Evolutionary conservation across 1,140 invertebrate genomes (phyloP), one percentile per base, ranked within the genome.

Genomic region (Orchestia grillus): DNA sequence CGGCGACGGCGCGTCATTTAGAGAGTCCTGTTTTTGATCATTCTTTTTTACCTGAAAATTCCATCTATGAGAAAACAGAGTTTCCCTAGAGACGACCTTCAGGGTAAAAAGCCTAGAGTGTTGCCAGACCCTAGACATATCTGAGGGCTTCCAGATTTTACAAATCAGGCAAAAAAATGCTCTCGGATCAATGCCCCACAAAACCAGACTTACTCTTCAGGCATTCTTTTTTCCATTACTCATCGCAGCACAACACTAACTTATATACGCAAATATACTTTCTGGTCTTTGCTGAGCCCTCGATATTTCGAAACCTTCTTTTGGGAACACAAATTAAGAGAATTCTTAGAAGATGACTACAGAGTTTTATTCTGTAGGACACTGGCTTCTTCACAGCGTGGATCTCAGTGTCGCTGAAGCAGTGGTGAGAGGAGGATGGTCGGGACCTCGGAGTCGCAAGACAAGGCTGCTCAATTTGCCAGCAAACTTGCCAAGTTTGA

Each of bases 371-470:
- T 77, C 62, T 77, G 62, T 77, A 77, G 1, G 28, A 36, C 28
- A 23, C 28, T 77, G 1, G 15, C 11, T n/a, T n/a, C 62, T 23
- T 77, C 62, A 3, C 28, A 15, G 11, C 36, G 11, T 23, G 11
- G 28, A 91, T 0, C 42, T 94, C 92, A 94, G 92, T 94, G 43
- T 94, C 11, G 43, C 44, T 44, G 92, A 6, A 44, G 92, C 92
- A 94, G 92, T 94, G 92, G 92, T 94, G 43, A 47, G 92, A 94
- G 92, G 92, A 94, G 92, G 92, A 94, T 94, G 92, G 44, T 94
- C 40, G 92, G 92, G 43, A 94, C 92, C 43, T 44, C 43, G 43
- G 92, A 94, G 44, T 44, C 92, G 43, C 92, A 94, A 94, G 92
- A 94, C 92, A 94, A 94, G 40, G 92, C 92, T 94, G 92, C 92